These are phyloP conservation scores for Drosophila erecta DNA, from an alignment of 1,140 invertebrate genomes.

Conservation along the genomic window DNA sequence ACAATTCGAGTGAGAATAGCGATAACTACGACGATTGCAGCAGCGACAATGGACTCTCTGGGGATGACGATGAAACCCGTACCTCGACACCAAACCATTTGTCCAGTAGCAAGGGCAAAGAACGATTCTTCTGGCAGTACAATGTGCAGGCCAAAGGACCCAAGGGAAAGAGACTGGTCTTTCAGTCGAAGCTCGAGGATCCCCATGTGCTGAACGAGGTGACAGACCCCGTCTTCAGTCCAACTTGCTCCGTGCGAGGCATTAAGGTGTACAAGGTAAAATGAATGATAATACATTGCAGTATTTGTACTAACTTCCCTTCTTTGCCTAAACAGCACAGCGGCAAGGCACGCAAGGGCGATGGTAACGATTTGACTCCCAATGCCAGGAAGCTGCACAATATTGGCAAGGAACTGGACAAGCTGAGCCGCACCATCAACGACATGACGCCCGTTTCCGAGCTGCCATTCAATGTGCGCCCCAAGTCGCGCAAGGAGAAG, in stretches of 20 bases:
- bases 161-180: conserved; percentile 94
- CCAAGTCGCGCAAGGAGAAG: conserved; percentile 98
- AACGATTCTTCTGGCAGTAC: conserved; percentile 98
- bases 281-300: not conserved
- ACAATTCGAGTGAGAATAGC: conserved; percentile 92
- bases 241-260: conserved; percentile 93
- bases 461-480: conserved; percentile 94
- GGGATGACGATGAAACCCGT: conserved; percentile 88
- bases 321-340: conserved; percentile 85
- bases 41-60: conserved; percentile 92
- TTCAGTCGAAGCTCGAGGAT: conserved; percentile 93
- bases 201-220: conserved; percentile 96
- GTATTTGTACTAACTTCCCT: not conserved
- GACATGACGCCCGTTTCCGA: conserved; percentile 98
- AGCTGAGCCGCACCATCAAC: conserved; percentile 95
- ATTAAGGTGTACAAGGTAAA: conserved; percentile 89
- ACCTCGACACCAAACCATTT: conserved; percentile 85
- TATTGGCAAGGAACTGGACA: conserved; percentile 97
- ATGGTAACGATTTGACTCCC: conserved; percentile 98
- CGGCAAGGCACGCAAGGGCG: conserved; percentile 97
- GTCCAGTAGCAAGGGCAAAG: conserved; percentile 88
- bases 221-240: conserved; percentile 97
- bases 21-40: conserved; percentile 94
- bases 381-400: conserved; percentile 95
- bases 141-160: conserved; percentile 99